Percentiles rank a stretch among this genome's conserved stretches.
phyloP scores from a whole-genome alignment of 1,140 invertebrate genomes.

The Ips nitidus region DNA sequence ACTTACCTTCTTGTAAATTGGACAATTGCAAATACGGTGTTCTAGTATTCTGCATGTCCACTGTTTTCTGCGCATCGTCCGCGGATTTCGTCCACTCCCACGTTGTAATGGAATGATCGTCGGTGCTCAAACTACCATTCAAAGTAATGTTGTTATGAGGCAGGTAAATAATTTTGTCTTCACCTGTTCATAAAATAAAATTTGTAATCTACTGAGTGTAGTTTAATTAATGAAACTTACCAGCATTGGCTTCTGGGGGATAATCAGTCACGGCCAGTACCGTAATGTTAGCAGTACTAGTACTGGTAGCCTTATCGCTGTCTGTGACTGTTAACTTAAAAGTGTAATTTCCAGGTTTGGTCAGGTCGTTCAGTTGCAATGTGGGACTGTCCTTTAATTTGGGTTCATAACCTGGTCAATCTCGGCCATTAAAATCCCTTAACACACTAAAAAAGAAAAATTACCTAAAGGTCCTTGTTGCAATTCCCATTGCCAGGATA shows the following conservation, averaged over 20 bases:
- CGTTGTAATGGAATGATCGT: constrained; percentile 87
- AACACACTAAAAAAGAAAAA: constrained; percentile 5
- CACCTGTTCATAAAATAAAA: constrained; percentile 56
- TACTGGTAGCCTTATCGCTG: constrained; percentile 84
- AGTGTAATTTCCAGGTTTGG: constrained; percentile 86
- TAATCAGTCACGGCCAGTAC: constrained; percentile 92
- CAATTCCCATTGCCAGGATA: constrained; percentile 89
- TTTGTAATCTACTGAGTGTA: background rate
- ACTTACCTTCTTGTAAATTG: constrained; percentile 76
- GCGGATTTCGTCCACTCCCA: constrained; percentile 95
- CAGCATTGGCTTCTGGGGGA: constrained; percentile 90
- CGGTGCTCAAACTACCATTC: constrained; percentile 87
- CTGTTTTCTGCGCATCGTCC: constrained; percentile 82
- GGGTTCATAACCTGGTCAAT: constrained; percentile 78
- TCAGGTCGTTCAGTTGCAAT: constrained; percentile 78
- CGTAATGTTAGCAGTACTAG: constrained; percentile 83
- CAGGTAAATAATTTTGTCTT: constrained; percentile 86
- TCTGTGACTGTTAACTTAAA: constrained; percentile 94
- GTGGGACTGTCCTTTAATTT: constrained; percentile 78
- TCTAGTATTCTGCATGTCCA: constrained; percentile 91
- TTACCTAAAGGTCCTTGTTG: constrained; percentile 67
- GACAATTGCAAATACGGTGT: constrained; percentile 80
- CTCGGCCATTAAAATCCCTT: background rate
- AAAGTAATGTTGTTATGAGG: constrained; percentile 86
- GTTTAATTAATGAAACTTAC: constrained; percentile 39